Evolutionary conservation across 2,888 invertebrate genomes (phyloP).

Genomic region (Noctua janthe): DNA sequence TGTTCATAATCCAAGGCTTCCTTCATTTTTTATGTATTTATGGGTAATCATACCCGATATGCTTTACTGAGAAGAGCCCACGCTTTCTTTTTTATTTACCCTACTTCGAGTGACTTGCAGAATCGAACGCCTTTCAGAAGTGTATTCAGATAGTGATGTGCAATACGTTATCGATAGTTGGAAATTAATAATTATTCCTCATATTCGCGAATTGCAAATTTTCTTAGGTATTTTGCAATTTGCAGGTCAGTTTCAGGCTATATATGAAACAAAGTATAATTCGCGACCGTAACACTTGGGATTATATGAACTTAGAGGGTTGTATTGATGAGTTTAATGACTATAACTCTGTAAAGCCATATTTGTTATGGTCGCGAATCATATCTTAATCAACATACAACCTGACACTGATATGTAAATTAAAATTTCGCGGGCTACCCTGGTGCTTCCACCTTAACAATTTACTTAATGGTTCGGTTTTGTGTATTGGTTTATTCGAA

Average conservation of each 20-base stretch:
- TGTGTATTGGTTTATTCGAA: not conserved
- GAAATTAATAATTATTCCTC: not conserved
- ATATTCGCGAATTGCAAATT: not conserved
- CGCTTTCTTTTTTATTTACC: conserved; percentile 62
- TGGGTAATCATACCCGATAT: conserved; percentile 68
- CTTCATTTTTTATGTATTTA: conserved; percentile 71
- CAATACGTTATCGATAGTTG: conserved; percentile 42
- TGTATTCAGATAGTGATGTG: conserved; percentile 54
- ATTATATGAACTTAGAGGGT: no score
- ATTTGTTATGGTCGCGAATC: no score
- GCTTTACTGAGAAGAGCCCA: conserved; percentile 50
- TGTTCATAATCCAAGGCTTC: conserved; percentile 58
- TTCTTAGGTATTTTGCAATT: no score
- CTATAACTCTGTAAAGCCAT: no score
- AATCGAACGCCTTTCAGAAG: conserved; percentile 50
- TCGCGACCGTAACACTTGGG: no score
- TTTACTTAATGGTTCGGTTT: not conserved
- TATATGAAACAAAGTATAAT: no score
- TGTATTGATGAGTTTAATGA: no score
- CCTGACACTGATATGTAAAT: no score
- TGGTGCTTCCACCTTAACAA: not conserved
- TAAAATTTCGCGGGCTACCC: no score
- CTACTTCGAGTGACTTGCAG: conserved; percentile 66
- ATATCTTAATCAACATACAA: no score
- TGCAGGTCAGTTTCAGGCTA: no score